These are phyloP conservation scores for Alectura lathami DNA, from an alignment of 2,113 vertebrate species.

Conservation along the genomic window DNA sequence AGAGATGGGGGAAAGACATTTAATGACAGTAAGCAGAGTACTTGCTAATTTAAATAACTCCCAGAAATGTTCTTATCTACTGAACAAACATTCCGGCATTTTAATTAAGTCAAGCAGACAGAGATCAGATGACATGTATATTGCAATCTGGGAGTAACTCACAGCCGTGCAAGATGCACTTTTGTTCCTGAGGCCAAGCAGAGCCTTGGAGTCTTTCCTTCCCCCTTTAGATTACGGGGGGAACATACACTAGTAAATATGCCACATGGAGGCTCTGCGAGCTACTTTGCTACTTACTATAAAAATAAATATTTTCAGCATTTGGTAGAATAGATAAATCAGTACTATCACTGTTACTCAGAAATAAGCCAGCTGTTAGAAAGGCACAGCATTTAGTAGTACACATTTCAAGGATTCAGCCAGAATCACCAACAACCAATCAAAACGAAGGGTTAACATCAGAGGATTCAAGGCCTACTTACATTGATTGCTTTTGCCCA, in stretches of 20 bases:
- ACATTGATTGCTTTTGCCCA: neutral
- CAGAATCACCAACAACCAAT: neutral
- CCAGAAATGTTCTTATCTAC: constrained; percentile 49
- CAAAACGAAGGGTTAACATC: neutral
- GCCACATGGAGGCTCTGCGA: neutral
- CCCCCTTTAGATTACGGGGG: neutral
- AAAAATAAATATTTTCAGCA: neutral
- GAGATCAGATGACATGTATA: constrained; percentile 16
- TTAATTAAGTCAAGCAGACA: constrained; percentile 48
- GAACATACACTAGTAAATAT: neutral
- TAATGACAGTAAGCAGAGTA: constrained; percentile 36
- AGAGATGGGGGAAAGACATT: neutral
- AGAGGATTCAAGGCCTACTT: neutral
- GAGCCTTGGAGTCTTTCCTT: neutral
- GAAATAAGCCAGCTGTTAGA: neutral
- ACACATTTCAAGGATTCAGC: neutral
- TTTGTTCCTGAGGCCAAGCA: neutral
- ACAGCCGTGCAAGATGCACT: neutral
- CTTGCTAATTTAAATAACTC: constrained; percentile 43
- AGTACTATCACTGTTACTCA: neutral
- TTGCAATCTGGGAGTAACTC: neutral
- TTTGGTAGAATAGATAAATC: neutral
- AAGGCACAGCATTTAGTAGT: neutral
- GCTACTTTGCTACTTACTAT: neutral
- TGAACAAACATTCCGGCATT: constrained; percentile 58